Base-by-base conservation (phyloP, 2,888 invertebrate genomes). In the Taenaris catops region DNA sequence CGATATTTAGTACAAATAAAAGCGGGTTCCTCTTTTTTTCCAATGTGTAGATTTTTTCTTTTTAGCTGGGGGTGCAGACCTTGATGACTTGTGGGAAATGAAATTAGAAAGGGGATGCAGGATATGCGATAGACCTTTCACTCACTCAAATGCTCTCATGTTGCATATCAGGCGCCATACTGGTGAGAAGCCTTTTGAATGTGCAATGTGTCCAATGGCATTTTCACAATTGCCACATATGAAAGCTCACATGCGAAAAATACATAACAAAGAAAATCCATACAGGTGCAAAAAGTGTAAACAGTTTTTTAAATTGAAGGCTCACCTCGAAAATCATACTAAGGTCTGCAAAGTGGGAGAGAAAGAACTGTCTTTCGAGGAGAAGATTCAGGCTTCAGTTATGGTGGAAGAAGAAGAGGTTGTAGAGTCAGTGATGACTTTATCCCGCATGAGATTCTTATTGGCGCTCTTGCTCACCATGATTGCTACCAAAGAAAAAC, bases 241-340 rank as follows among this genome's bases (percentile, higher is more conserved):
- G 71, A 96, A 96, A 71, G 94, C 95, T 42, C 96, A 96, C 65
- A 94, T 96, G 94, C 89, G 91, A 42, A 93, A 93, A 55, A 94
- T 96, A 34, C 96, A 96, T 65, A 92, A 93, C 14, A 90, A 93
- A 48, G 89, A 89, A 42, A 92, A 94, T 48, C 93, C 94, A 0
- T 96, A 95, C 59, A 90, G 92, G 60, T 96, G 96, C 62, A 75
- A 84, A 8, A 89, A 89, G 29, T 96, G 96, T 66, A 87, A 90
- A 14, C 84, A 89, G 25, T 94, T 93, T 63, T 94, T 93, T 63
- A 92, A 93, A 59, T 90, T 93, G 14, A 95, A 95, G 70, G 90
- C 83, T 25, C 91, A 94, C 28, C 76, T 95, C 27, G 92, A 93
- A 38, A 72, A 68, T 5, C 95, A 96, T 61, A 73, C 76, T 26